Conservation (phyloP, 1,140 invertebrate genomes). For the Halesus radiatus region DNA sequence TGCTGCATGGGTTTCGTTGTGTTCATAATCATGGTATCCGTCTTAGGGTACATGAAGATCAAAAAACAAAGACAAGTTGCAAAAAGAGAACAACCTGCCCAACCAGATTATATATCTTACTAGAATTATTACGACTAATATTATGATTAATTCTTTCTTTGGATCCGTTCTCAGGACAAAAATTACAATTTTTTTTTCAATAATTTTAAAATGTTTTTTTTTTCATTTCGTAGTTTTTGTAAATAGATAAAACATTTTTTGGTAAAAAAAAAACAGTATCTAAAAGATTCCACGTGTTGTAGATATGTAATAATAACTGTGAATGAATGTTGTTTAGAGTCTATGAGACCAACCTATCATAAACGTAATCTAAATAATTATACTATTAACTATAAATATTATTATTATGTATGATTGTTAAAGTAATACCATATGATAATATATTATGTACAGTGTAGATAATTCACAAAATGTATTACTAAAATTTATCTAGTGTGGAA, state of each 20-base stretch:
- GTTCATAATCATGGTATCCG: conserved; percentile 84
- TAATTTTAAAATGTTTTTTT: not conserved
- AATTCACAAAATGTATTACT: not conserved
- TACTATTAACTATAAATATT: not conserved
- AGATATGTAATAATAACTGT: not conserved
- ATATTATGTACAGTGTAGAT: conserved; percentile 25
- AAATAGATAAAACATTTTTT: not conserved
- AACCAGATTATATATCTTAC: conserved; percentile 72
- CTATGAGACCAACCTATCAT: conserved; percentile 30
- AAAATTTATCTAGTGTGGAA: not conserved
- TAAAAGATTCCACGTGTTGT: conserved; percentile 6
- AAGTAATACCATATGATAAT: not conserved
- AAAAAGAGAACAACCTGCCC: conserved; percentile 77
- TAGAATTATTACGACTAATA: not conserved
- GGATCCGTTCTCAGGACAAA: no score
- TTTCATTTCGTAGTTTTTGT: conserved; percentile 9
- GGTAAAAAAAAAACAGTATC: not conserved
- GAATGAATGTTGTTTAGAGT: conserved; percentile 7
- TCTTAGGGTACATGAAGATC: conserved; percentile 87
- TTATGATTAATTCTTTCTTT: no score
- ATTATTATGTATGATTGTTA: not conserved
- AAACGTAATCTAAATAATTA: not conserved
- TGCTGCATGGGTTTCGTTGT: conserved; percentile 88
- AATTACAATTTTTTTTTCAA: no score
- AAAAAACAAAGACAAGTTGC: conserved; percentile 84